Evolutionary conservation across 2,113 vertebrate genomes (phyloP).

Genomic region (Notiomystis cincta): DNA sequence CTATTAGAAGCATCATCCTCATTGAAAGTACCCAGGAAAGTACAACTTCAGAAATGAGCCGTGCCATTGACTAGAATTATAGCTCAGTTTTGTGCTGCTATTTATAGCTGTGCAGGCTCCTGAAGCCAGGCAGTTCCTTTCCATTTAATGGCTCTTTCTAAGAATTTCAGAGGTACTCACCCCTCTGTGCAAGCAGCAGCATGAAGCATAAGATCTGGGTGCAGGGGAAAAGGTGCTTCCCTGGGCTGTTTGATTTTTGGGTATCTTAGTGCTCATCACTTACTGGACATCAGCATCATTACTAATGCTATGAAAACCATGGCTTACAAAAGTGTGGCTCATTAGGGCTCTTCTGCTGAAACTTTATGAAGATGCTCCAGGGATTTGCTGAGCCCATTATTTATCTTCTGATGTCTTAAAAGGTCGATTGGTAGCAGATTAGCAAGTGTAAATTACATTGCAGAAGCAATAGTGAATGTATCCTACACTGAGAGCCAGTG

Average conservation of each 20-base stretch:
- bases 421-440: constrained; percentile 15
- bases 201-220: background rate
- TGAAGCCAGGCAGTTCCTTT: background rate
- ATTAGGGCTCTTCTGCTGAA: background rate
- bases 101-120: background rate
- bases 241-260: background rate
- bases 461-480: background rate
- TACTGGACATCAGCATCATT: background rate
- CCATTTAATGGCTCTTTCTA: background rate
- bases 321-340: background rate
- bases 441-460: background rate
- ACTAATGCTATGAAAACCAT: background rate
- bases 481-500: background rate
- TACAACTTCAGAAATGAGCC: constrained; percentile 40
- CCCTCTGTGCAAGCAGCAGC: background rate
- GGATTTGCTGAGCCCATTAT: background rate
- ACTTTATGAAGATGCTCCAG: background rate
- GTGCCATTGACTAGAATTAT: constrained; percentile 45
- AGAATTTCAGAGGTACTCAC: background rate
- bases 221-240: background rate
- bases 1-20: constrained; percentile 29
- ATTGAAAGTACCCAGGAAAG: constrained; percentile 13
- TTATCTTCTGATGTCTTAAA: constrained; percentile 11
- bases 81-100: background rate
- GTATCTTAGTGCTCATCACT: background rate